phyloP scores from a whole-genome alignment of 2,888 invertebrate species.

The Cinara cedri region DNA sequence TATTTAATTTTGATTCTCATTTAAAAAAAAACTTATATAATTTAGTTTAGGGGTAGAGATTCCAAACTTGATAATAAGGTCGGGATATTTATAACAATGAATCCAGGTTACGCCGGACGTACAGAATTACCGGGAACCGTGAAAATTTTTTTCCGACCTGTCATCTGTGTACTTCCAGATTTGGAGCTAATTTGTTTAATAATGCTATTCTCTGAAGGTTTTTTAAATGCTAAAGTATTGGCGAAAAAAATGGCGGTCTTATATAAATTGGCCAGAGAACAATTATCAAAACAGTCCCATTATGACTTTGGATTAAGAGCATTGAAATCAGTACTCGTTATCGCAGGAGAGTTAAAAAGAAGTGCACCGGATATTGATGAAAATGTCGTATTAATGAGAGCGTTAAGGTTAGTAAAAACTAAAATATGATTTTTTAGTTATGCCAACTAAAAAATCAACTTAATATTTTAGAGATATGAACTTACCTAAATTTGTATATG shows the following conservation, averaged over 20 bases:
- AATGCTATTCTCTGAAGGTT: conserved; percentile 90
- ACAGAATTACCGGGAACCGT: conserved; percentile 92
- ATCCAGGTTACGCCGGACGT: conserved; percentile 90
- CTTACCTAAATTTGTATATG: conserved; percentile 88
- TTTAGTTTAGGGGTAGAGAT: conserved; percentile 82
- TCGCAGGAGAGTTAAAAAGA: conserved; percentile 84
- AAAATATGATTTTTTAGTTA: not conserved
- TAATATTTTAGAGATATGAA: conserved; percentile 77
- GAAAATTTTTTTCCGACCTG: conserved; percentile 88
- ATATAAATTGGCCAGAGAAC: conserved; percentile 84
- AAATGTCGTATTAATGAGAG: conserved; percentile 87
- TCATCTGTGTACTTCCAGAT: conserved; percentile 90
- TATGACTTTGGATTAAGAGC: conserved; percentile 94
- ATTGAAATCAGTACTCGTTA: conserved; percentile 86
- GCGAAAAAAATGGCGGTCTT: conserved; percentile 94
- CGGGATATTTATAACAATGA: conserved; percentile 94
- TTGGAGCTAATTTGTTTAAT: conserved; percentile 90
- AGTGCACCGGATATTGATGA: conserved; percentile 81
- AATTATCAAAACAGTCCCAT: conserved; percentile 89
- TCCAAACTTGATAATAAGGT: conserved; percentile 83
- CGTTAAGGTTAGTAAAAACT: conserved; percentile 76
- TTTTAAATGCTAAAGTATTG: conserved; percentile 82
- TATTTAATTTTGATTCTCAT: not conserved
- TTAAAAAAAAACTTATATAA: no score
- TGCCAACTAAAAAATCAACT: no score